Conservation (phyloP, 2,113 vertebrate genomes). For the Neodontobutis hainanensis region DNA sequence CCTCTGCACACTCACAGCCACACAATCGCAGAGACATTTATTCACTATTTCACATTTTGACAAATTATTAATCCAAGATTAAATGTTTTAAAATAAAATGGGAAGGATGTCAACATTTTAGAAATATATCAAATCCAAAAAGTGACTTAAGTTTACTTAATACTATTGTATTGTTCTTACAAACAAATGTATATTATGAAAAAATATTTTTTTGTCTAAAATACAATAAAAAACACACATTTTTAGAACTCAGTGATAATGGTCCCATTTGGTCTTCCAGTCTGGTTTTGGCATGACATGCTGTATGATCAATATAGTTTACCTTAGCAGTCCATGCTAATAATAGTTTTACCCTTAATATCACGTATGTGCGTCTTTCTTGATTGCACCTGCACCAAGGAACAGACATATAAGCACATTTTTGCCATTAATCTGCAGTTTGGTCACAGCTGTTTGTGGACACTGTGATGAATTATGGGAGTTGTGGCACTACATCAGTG, state of each 20-base stretch:
- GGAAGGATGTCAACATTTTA: too few species aligned
- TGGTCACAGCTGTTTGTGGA: constrained; percentile 6
- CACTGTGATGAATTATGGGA: constrained; percentile 2
- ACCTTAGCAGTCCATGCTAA: neutral
- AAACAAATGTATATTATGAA: too few species aligned
- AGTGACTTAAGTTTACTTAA: too few species aligned
- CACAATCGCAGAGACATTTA: constrained; percentile 2
- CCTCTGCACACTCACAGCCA: neutral
- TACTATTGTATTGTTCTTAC: too few species aligned
- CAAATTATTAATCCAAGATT: neutral
- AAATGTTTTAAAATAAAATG: too few species aligned
- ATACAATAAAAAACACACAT: too few species aligned
- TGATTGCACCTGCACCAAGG: constrained; percentile 11
- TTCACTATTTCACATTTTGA: neutral
- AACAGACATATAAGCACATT: constrained; percentile 5
- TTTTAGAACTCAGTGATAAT: too few species aligned
- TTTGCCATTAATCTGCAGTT: constrained; percentile 1
- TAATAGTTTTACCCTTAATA: neutral
- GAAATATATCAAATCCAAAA: too few species aligned
- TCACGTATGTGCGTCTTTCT: neutral
- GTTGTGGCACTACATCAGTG: neutral
- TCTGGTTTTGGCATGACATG: neutral
- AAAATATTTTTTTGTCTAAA: too few species aligned
- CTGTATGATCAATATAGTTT: neutral
- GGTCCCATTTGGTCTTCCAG: too few species aligned